These are phyloP conservation scores for Perca flavescens DNA, from an alignment of 2,113 vertebrate species.

Conservation along the genomic window DNA sequence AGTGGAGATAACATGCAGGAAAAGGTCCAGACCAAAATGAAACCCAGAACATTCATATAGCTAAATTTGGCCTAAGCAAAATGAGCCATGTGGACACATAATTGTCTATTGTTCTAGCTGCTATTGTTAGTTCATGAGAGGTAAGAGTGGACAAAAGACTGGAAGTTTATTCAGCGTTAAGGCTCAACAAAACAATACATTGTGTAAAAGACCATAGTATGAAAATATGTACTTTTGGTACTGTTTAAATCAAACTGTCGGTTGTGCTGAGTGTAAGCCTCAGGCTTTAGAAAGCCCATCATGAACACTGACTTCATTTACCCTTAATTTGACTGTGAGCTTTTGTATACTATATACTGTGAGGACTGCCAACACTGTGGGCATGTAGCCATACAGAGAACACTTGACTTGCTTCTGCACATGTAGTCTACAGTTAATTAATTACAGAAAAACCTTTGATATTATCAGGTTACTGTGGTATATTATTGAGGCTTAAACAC, in stretches of 20 bases:
- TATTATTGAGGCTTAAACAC: constrained; percentile 36
- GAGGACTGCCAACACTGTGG: constrained; percentile 30
- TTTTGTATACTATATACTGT: constrained; percentile 19
- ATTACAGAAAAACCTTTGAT: constrained; percentile 31
- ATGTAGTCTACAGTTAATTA: constrained; percentile 41
- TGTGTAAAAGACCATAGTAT: not conserved
- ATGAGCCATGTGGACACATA: constrained; percentile 14
- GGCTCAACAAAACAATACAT: not conserved
- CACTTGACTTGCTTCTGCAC: constrained; percentile 14
- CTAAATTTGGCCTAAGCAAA: constrained; percentile 24
- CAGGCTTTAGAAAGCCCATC: not conserved
- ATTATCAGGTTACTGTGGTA: constrained; percentile 15
- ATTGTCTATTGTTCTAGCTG: constrained; percentile 12
- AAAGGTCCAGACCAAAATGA: constrained; percentile 37
- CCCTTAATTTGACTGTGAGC: constrained; percentile 17
- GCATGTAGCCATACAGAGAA: not conserved
- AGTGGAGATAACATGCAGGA: constrained; percentile 4
- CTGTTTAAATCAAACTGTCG: constrained; percentile 19
- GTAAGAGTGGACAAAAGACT: constrained; percentile 28
- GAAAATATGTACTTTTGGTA: constrained; percentile 1
- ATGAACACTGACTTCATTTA: constrained; percentile 43
- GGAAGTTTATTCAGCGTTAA: not conserved
- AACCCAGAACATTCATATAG: constrained; percentile 18
- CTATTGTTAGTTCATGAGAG: constrained; percentile 29
- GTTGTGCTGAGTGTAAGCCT: constrained; percentile 8